These are phyloP conservation scores for Himalopsyche kuldschensis DNA, from an alignment of 2,888 invertebrate genomes.

Conservation along the genomic window DNA sequence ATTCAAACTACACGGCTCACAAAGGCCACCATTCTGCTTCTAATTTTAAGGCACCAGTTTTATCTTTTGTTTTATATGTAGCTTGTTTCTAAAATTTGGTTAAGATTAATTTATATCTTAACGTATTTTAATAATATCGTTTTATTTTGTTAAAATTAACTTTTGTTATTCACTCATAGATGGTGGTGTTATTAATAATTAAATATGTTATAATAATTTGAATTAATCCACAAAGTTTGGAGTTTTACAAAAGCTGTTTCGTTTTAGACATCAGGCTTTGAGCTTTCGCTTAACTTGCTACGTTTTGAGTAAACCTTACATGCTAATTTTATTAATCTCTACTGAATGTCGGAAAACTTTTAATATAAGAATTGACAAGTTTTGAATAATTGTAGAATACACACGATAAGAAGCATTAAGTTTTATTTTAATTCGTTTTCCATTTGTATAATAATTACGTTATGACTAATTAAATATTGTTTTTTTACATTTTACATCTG, in stretches of 20 bases:
- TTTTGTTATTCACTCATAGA: not conserved
- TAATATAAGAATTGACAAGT: not conserved
- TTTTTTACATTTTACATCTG: too few species aligned
- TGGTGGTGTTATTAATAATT: not conserved
- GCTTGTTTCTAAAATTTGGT: not conserved
- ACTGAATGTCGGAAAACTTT: not conserved
- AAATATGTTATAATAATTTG: not conserved
- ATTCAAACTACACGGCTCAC: too few species aligned
- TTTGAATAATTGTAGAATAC: too few species aligned
- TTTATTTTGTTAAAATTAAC: not conserved
- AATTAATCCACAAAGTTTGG: not conserved
- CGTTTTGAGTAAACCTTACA: not conserved
- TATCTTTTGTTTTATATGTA: not conserved
- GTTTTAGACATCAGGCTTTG: not conserved
- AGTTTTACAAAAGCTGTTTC: not conserved
- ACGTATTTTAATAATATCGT: not conserved
- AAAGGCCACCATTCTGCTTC: too few species aligned
- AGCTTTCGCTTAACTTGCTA: not conserved
- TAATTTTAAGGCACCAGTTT: too few species aligned
- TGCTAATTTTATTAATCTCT: not conserved
- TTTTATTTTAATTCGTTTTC: too few species aligned
- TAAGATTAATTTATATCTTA: not conserved
- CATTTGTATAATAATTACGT: too few species aligned
- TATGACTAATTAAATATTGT: too few species aligned
- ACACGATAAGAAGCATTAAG: too few species aligned